Conservation (phyloP, 2,888 invertebrate species). For the Galeopsomyia nigrocyanea region DNA sequence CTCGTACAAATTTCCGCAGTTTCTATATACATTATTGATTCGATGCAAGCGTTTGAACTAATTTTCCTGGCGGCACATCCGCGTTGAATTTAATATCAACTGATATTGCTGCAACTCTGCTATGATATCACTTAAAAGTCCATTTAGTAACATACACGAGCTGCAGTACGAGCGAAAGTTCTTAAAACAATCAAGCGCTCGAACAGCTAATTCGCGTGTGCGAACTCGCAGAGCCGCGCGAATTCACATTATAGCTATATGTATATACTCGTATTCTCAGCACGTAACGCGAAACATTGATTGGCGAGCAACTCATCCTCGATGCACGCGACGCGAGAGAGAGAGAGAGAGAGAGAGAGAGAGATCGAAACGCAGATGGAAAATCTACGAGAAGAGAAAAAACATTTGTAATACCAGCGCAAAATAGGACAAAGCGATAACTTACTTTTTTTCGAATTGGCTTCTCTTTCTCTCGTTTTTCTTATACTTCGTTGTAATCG, state of each 20-base stretch:
- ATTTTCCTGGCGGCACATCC: no score
- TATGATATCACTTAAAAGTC: no score
- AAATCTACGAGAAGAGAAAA: not conserved
- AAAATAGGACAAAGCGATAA: conserved; percentile 24
- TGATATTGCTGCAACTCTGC: no score
- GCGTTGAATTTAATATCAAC: no score
- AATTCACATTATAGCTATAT: no score
- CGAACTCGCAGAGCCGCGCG: not conserved
- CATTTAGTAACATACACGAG: no score
- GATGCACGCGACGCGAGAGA: conserved; percentile 6
- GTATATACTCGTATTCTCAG: not conserved
- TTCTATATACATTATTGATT: no score
- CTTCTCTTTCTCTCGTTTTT: conserved; percentile 28
- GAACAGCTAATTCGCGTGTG: conserved; percentile 6
- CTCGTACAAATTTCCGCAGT: no score
- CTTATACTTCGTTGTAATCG: conserved; percentile 54
- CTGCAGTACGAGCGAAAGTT: no score
- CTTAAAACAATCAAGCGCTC: not conserved
- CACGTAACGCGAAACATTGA: conserved; percentile 18
- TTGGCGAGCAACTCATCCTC: not conserved
- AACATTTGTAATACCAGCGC: conserved; percentile 48
- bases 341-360: conserved; percentile 1
- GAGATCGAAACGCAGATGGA: not conserved
- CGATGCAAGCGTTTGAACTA: no score
- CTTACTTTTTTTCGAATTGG: no score